Base-by-base conservation (phyloP, 2,888 invertebrate genomes). In the Drosophila bunnanda region DNA sequence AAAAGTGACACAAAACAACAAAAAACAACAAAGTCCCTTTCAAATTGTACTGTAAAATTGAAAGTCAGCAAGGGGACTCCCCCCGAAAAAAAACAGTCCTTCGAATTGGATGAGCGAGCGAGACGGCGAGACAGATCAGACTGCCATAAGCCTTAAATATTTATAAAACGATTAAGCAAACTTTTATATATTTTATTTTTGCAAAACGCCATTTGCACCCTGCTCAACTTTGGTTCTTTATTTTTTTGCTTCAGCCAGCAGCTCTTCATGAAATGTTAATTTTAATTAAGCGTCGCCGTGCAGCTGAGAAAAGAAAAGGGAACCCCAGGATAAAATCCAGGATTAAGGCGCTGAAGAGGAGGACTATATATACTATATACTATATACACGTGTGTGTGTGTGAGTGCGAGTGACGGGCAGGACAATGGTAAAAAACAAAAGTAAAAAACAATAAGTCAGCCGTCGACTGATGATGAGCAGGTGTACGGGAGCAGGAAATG, bases 221-320 rank as follows among this genome's bases (percentile, higher is more conserved):
- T 25, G 44, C 15, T 55, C 38, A 22, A 17, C 38, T 22, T n/a
- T 38, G 20, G n/a, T 30, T 28, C 15, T 28, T 28, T 20, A 20
- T 20, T 28, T 30, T 59, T 55, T 13, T 36, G 53, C 38, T 13
- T 12, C 53, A 38, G 41, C 62, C 50, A 55, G 44, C 44, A 46
- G 50, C 65, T 61, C 68, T 77, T 80, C 72, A 85, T 85, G 74
- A 88, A 86, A 89, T 80, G 80, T 85, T 86, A 88, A 86, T 86
- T 80, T 89, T 88, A 89, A 89, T 88, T 89, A 86, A 86, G 77
- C 78, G 61, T 10, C 56, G 56, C 28, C 15, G 61, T 48, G 32
- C 54, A 69, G 68, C 64, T 34, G 56, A 50, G 67, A 74, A 77
- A 38, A 39, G 46, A 56, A 65, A 68, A 46, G 34, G 59, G 67